Evolutionary conservation across 2,888 invertebrate species (phyloP).

Genomic region (Troides oblongomaculatus): DNA sequence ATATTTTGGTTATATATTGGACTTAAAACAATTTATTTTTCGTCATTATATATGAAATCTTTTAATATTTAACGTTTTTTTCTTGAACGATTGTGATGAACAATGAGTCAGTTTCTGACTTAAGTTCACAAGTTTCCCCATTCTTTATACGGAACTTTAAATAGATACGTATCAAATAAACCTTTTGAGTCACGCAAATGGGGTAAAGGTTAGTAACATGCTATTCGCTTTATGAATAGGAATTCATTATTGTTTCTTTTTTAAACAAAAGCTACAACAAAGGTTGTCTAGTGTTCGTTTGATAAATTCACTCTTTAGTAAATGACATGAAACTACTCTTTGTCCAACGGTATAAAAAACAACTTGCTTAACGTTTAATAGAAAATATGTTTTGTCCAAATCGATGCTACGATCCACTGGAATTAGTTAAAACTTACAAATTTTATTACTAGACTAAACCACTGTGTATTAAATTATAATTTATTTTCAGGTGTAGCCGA

Average conservation of each 20-base stretch:
- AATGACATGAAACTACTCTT: too few relatives aligned
- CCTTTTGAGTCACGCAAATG: slow-evolving; percentile 2
- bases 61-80: too few relatives aligned
- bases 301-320: neutral
- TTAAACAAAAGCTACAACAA: neutral
- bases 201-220: slow-evolving; percentile 26
- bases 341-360: too few relatives aligned
- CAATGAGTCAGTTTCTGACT: too few relatives aligned
- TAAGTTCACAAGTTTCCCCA: too few relatives aligned
- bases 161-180: neutral
- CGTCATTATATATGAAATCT: too few relatives aligned
- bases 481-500: slow-evolving; percentile 72
- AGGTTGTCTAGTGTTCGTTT: neutral
- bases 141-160: too few relatives aligned
- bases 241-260: slow-evolving; percentile 2
- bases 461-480: neutral
- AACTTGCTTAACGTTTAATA: too few relatives aligned
- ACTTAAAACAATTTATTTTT: too few relatives aligned
- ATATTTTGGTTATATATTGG: too few relatives aligned
- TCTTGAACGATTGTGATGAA: too few relatives aligned
- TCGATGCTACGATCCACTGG: neutral
- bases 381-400: neutral
- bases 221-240: slow-evolving; percentile 19
- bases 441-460: neutral
- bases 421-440: neutral